A percentile compares a stretch with the other conserved stretches of the same genome.
Conservation (phyloP, 2,113 vertebrate genomes). For the Pristiophorus japonicus region DNA sequence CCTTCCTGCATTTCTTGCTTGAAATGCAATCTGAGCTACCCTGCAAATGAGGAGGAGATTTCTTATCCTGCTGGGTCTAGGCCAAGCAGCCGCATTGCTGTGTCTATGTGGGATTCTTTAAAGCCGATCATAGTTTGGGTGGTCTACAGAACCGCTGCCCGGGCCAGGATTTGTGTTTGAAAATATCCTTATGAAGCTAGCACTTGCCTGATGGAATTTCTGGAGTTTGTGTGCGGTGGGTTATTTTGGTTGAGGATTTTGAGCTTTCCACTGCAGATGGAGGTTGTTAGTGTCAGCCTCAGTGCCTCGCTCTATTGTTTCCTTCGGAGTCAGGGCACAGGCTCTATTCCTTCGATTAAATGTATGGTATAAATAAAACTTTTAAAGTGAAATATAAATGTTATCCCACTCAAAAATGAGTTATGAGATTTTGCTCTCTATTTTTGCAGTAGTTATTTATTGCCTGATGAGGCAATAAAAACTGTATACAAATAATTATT, state of each 20-base stretch:
- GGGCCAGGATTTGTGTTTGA: neutral
- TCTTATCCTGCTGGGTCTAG: neutral
- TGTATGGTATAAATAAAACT: neutral
- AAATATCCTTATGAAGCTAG: neutral
- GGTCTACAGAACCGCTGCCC: neutral
- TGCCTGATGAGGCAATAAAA: neutral
- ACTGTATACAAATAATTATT: neutral
- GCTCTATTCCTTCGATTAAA: neutral
- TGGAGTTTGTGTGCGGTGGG: neutral
- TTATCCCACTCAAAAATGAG: neutral
- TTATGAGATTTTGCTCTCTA: neutral
- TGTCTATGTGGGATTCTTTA: neutral
- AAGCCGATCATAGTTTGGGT: neutral
- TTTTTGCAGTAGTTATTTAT: neutral
- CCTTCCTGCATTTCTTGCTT: neutral
- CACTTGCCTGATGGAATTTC: neutral
- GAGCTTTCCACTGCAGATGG: neutral
- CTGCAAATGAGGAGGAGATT: neutral
- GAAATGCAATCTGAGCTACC: neutral
- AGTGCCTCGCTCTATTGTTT: neutral
- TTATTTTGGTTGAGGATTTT: neutral
- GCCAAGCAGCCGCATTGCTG: neutral
- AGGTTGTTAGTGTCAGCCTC: neutral
- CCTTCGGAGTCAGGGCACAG: neutral
- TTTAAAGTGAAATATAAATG: neutral